Conservation (phyloP, 2,113 vertebrate genomes). For the Eolophus roseicapilla region DNA sequence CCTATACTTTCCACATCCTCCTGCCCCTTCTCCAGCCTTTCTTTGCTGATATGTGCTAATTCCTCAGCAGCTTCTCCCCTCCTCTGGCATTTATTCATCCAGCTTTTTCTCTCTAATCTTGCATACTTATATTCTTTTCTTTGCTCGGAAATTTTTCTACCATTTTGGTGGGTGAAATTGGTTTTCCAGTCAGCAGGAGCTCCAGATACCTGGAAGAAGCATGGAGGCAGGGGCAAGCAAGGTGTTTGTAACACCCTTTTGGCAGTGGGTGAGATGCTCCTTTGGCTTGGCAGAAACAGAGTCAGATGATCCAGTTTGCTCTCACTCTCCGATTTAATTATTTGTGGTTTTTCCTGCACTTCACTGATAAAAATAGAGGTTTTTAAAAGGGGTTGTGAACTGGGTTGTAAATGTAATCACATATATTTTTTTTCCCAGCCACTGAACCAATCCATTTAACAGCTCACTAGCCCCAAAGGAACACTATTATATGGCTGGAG, state of each 20-base stretch:
- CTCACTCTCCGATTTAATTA: not conserved
- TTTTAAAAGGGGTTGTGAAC: not conserved
- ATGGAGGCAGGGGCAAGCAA: not conserved
- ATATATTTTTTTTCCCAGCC: fast-evolving
- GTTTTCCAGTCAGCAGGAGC: not conserved
- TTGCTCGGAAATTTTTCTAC: not conserved
- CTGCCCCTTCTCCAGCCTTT: not conserved
- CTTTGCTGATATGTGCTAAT: not conserved
- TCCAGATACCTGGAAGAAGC: not conserved
- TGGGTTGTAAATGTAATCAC: not conserved
- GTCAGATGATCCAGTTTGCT: not conserved
- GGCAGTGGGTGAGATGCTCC: not conserved
- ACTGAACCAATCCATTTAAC: not conserved
- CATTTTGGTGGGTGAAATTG: not conserved
- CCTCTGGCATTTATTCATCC: not conserved
- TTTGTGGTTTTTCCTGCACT: not conserved
- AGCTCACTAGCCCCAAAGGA: not conserved
- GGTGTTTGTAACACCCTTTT: not conserved
- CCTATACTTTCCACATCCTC: not conserved
- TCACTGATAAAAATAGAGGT: not conserved
- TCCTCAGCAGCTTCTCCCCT: not conserved
- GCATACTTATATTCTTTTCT: not conserved
- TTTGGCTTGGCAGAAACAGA: not conserved
- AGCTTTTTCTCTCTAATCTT: not conserved
- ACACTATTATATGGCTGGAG: not conserved